Evolutionary conservation across 2,113 vertebrate genomes (phyloP).

Genomic region (Lynx canadensis): DNA sequence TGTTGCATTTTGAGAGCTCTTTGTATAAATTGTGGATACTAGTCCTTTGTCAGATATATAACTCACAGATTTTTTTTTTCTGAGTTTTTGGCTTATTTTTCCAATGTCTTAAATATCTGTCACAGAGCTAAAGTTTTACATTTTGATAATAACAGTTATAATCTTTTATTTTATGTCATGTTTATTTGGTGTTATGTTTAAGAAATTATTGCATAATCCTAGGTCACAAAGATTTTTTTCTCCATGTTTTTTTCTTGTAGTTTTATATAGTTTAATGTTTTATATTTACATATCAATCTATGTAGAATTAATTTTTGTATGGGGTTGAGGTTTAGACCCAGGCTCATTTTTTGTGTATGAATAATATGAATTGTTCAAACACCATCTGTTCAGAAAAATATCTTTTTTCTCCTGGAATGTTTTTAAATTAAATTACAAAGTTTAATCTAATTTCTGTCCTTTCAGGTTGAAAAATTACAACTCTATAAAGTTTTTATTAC

Average conservation of each 20-base stretch:
- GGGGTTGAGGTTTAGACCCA: not conserved
- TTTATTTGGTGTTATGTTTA: not conserved
- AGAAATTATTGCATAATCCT: constrained; percentile 15
- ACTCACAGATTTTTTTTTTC: constrained; percentile 21
- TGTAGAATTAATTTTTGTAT: constrained; percentile 1
- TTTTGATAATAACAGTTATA: constrained; percentile 12
- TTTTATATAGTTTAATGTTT: constrained; percentile 9
- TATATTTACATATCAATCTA: not conserved
- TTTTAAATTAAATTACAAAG: constrained; percentile 16
- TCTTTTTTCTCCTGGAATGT: not conserved
- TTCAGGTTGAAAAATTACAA: constrained; percentile 26
- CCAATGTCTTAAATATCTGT: not conserved
- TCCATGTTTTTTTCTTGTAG: not conserved
- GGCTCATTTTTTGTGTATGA: not conserved
- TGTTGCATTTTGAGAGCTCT: not conserved
- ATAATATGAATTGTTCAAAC: not conserved
- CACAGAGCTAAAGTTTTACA: not conserved
- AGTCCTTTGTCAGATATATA: not conserved
- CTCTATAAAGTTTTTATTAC: not conserved
- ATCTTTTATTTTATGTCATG: not conserved
- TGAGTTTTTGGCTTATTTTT: not conserved
- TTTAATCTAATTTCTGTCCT: constrained; percentile 25
- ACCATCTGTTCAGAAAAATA: not conserved
- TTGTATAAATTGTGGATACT: not conserved
- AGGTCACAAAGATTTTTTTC: not conserved